Base-by-base conservation (phyloP, 2,888 invertebrate genomes). In the Microctonus aethiopoides region DNA sequence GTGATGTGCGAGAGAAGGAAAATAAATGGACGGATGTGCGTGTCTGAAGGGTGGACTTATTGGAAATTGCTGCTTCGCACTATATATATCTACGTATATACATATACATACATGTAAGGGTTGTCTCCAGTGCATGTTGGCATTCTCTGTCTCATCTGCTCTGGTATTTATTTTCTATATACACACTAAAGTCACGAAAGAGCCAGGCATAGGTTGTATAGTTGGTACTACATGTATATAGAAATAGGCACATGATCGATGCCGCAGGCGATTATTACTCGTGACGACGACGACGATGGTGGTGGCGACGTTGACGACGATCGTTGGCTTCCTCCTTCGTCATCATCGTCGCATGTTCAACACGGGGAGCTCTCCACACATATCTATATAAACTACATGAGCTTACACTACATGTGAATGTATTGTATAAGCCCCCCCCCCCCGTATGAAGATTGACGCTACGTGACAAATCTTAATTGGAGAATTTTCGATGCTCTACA, bases 301-400 rank as follows among this genome's bases (percentile, higher is more conserved):
- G 67, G 59, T 67, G 81, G 72, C 77, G 74, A 32, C 67, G 72
- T 73, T 72, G 74, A 67, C 70, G 67, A 64, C 69, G 51, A 70
- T 73, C 68, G 77, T 86, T 84, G 77, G 84, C 84, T 78, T 85
- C 84, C 72, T 87, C 86, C 87, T 78, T 87, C 87, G 59, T 94
- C 94, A 89, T 94, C 94, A 75, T 94, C 93, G 87, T 94, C 94
- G 84, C 93, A 93, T 75, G 94, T 39, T 39, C n/a, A 90, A 78
- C 93, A 87, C 78, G 86, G 89, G 13, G n/a, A 39, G n/a, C 13
- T 3, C n/a, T 39, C 4, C n/a, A 1, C 3, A 39, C 6, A 39
- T 39, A 39, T 39, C 13, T n/a, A 32, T 32, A 5, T 32, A 32
- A 5, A 32, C 39, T n/a, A 39, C 13, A 39, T 39, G 7, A 32